These are phyloP conservation scores for Liodrosophila aerea DNA, from an alignment of 2,888 invertebrate genomes.

Conservation along the genomic window DNA sequence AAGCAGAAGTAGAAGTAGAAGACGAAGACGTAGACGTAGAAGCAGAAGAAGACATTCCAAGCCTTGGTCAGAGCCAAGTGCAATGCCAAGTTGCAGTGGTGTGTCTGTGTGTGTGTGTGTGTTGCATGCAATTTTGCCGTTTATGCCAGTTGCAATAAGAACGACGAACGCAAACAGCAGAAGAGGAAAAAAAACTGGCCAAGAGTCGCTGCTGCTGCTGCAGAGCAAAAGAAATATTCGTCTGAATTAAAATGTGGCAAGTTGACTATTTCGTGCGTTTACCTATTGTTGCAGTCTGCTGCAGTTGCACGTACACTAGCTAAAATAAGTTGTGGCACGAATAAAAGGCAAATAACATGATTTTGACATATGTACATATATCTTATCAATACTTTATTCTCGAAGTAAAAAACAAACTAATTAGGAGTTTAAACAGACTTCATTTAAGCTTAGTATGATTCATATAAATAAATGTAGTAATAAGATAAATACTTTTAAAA, in stretches of 20 bases:
- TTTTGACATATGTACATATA: too few relatives aligned
- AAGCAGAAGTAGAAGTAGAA: too few relatives aligned
- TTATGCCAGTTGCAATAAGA: slow-evolving; percentile 67
- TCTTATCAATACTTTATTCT: too few relatives aligned
- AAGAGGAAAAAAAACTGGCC: slow-evolving; percentile 32
- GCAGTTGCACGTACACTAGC: not conserved
- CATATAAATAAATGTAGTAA: too few relatives aligned
- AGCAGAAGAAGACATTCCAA: slow-evolving; percentile 53
- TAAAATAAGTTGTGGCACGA: too few relatives aligned
- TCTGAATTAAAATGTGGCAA: slow-evolving; percentile 79
- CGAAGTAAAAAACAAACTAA: too few relatives aligned
- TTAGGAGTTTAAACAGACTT: too few relatives aligned
- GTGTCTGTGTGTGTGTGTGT: slow-evolving; percentile 26
- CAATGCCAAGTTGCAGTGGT: slow-evolving; percentile 34
- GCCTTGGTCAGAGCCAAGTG: slow-evolving; percentile 52
- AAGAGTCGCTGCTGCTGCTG: too few relatives aligned
- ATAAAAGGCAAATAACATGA: too few relatives aligned
- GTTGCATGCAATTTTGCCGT: slow-evolving; percentile 66
- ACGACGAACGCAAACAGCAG: slow-evolving; percentile 32
- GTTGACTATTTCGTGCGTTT: slow-evolving; percentile 70
- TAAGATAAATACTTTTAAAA: too few relatives aligned
- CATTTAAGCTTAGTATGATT: too few relatives aligned
- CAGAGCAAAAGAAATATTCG: slow-evolving; percentile 64
- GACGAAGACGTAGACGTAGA: not conserved
- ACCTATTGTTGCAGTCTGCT: slow-evolving; percentile 12